Conservation (phyloP, 2,113 vertebrate genomes). For the Barbus barbus region DNA sequence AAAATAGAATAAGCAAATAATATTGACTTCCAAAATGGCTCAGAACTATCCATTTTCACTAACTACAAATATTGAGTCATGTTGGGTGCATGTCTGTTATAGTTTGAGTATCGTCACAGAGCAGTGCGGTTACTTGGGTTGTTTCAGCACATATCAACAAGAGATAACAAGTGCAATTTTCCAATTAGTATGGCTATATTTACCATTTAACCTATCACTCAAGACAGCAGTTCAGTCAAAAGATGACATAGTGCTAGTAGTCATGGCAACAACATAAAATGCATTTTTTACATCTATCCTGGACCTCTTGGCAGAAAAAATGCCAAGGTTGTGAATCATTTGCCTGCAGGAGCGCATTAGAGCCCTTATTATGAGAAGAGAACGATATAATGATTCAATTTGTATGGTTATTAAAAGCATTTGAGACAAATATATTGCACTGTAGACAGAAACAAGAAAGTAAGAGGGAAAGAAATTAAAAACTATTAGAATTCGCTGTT, state of each 20-base stretch:
- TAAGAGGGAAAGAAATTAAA: neutral
- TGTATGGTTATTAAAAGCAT: neutral
- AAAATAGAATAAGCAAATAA: neutral
- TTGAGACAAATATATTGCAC: neutral
- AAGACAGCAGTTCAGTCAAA: neutral
- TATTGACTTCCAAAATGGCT: too few species aligned
- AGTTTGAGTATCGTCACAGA: neutral
- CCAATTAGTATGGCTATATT: neutral
- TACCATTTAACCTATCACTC: neutral
- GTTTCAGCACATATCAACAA: neutral
- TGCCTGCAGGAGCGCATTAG: neutral
- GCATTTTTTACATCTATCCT: neutral
- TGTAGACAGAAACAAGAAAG: neutral
- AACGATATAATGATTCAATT: neutral
- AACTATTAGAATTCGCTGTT: too few species aligned
- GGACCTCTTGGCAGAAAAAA: neutral
- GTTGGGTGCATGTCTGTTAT: neutral
- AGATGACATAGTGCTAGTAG: neutral
- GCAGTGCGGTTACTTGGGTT: neutral
- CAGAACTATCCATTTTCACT: neutral
- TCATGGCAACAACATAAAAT: constrained; percentile 12
- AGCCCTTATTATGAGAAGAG: neutral
- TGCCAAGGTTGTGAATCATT: neutral
- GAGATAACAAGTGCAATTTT: neutral
- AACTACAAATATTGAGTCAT: neutral